Evolutionary conservation across 2,113 vertebrate species (phyloP).

Genomic region (Cryptotis parvus): DNA sequence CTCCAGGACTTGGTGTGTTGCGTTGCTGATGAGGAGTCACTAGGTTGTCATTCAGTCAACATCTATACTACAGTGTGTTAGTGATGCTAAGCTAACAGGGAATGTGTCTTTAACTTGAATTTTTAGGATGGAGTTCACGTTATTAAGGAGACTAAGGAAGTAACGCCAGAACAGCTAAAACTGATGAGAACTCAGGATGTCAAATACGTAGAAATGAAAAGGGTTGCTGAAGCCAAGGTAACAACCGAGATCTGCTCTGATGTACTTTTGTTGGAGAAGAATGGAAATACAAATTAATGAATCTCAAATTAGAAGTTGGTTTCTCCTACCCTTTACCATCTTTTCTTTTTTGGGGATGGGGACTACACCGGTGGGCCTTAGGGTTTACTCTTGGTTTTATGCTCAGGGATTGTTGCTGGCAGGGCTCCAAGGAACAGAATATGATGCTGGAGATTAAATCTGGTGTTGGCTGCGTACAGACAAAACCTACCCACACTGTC

Average conservation of each 20-base stretch:
- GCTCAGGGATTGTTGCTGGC: no score
- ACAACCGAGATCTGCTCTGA: neutral
- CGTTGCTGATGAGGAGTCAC: neutral
- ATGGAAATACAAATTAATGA: slow-evolving; percentile 2
- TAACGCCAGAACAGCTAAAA: slow-evolving; percentile 95
- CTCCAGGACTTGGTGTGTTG: neutral
- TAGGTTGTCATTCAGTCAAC: neutral
- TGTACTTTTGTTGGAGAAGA: slow-evolving; percentile 23
- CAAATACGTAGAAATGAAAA: slow-evolving; percentile 97
- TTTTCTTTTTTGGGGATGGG: no score
- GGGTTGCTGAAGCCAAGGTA: slow-evolving; percentile 95
- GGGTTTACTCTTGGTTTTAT: no score
- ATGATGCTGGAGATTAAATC: no score
- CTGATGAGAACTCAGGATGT: slow-evolving; percentile 96
- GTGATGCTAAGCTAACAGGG: slow-evolving; percentile 37
- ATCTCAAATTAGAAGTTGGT: neutral
- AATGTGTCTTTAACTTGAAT: slow-evolving; percentile 29
- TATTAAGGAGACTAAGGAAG: slow-evolving; percentile 87
- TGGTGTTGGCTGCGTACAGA: no score
- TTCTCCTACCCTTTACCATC: neutral
- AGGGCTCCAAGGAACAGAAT: no score
- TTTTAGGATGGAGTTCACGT: slow-evolving; percentile 94
- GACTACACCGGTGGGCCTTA: no score
- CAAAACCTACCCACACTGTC: no score
- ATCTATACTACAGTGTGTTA: neutral